A percentile compares a stretch with the other conserved stretches of the same genome.
Conservation (phyloP, 2,888 invertebrate genomes). For the Caenorhabditis sinica region DNA sequence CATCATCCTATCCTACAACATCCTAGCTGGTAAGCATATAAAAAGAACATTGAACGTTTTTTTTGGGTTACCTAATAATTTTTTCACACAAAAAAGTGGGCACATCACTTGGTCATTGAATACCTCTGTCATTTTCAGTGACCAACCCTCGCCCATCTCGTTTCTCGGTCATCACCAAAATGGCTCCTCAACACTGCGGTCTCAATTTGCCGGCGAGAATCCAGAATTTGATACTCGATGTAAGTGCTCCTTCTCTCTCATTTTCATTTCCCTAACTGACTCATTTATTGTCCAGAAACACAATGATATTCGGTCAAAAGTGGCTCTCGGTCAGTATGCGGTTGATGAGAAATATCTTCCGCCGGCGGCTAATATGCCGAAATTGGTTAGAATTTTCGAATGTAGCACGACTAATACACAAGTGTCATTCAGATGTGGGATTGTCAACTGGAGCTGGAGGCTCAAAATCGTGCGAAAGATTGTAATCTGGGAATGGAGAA, state of each 20-base stretch:
- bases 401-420: too few species aligned
- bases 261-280: constrained; percentile 16
- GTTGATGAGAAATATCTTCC: constrained; percentile 48
- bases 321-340: constrained; percentile 58
- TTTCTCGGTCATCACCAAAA: constrained; percentile 50
- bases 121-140: constrained; percentile 33
- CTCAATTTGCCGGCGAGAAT: constrained; percentile 49
- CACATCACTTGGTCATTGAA: constrained; percentile 28
- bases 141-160: constrained; percentile 42
- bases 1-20: constrained; percentile 36
- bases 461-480: constrained; percentile 43
- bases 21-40: constrained; percentile 32
- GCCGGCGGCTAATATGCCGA: constrained; percentile 50
- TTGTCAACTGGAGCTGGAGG: constrained; percentile 60
- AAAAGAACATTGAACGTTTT: too few species aligned
- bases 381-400: constrained; percentile 40
- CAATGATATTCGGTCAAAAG: constrained; percentile 66
- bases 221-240: constrained; percentile 58
- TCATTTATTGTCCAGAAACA: constrained; percentile 46
- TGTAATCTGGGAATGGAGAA: constrained; percentile 47
- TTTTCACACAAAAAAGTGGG: background rate
- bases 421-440: constrained; percentile 48
- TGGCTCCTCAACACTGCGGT: constrained; percentile 50
- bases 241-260: constrained; percentile 6
- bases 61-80: constrained; percentile 3